phyloP scores from a whole-genome alignment of 2,888 invertebrate species.

The Oxyteleia sp. region DNA sequence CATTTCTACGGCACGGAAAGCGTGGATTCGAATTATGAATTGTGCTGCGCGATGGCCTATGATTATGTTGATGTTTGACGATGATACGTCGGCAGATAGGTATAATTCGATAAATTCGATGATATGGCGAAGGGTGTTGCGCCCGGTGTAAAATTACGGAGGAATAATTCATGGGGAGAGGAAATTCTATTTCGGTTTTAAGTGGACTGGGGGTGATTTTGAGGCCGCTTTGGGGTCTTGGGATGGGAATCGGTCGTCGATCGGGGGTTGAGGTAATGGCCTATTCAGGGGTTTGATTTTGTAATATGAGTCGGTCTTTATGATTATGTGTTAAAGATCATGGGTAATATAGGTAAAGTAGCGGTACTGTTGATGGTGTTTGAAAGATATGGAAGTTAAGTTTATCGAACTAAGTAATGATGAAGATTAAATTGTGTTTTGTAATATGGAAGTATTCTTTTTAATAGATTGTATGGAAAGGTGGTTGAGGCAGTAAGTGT shows the following conservation, averaged over 20 bases:
- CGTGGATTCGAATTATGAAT: constrained; percentile 32
- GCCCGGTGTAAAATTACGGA: constrained; percentile 19
- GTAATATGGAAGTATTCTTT: no score
- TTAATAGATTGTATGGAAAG: no score
- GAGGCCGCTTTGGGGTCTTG: not conserved
- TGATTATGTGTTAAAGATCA: constrained; percentile 15
- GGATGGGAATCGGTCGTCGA: constrained; percentile 29
- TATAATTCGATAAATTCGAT: constrained; percentile 31
- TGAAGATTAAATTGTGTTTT: no score
- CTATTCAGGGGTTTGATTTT: constrained; percentile 15
- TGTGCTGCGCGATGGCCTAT: constrained; percentile 16
- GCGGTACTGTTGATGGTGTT: not conserved
- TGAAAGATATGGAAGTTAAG: not conserved
- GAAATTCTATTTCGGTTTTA: constrained; percentile 18
- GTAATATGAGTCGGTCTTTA: constrained; percentile 20
- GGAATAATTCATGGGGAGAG: constrained; percentile 30
- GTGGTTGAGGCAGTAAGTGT: no score
- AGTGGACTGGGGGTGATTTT: constrained; percentile 34
- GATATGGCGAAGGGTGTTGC: constrained; percentile 20
- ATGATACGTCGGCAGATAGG: constrained; percentile 27
- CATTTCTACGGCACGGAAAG: constrained; percentile 33
- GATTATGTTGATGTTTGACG: constrained; percentile 25
- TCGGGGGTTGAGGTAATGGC: constrained; percentile 33
- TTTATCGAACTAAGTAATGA: no score
- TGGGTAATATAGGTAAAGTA: not conserved